Evolutionary conservation across 2,797 vertebrate species (phyloP).

Genomic region (Betta splendens): DNA sequence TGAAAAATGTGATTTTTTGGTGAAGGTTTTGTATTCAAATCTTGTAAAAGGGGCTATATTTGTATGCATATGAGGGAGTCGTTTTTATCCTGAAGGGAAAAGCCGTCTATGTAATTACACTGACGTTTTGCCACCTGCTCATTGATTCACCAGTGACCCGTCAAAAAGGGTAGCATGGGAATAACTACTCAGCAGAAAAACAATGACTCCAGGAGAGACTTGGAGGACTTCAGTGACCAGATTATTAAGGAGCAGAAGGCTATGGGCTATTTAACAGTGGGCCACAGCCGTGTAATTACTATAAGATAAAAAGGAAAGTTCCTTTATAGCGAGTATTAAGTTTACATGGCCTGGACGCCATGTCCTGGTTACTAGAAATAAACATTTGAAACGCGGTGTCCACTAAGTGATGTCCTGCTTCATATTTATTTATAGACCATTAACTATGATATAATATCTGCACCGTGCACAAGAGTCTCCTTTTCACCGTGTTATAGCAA

Average conservation of each 20-base stretch:
- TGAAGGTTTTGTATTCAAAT: constrained; percentile 80
- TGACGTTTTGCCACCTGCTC: constrained; percentile 97
- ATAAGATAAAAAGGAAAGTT: constrained; percentile 17
- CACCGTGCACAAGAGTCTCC: too few species aligned
- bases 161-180: constrained; percentile 99
- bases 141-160: constrained; percentile 98
- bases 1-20: constrained; percentile 79
- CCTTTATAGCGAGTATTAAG: constrained; percentile 13
- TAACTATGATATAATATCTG: too few species aligned
- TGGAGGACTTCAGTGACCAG: constrained; percentile 56
- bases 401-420: not conserved
- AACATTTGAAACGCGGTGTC: not conserved
- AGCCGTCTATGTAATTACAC: constrained; percentile 92
- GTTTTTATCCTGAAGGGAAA: constrained; percentile 72
- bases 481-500: too few species aligned
- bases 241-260: constrained; percentile 59
- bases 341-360: constrained; percentile 13
- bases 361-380: not conserved
- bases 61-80: constrained; percentile 82
- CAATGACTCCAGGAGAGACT: constrained; percentile 70
- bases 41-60: constrained; percentile 80
- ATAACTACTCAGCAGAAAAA: constrained; percentile 78
- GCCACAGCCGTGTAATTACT: constrained; percentile 38
- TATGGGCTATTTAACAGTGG: constrained; percentile 32
- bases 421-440: not conserved